Evolutionary conservation across 2,113 vertebrate species (phyloP).

Genomic region (Chloropsis hardwickii): DNA sequence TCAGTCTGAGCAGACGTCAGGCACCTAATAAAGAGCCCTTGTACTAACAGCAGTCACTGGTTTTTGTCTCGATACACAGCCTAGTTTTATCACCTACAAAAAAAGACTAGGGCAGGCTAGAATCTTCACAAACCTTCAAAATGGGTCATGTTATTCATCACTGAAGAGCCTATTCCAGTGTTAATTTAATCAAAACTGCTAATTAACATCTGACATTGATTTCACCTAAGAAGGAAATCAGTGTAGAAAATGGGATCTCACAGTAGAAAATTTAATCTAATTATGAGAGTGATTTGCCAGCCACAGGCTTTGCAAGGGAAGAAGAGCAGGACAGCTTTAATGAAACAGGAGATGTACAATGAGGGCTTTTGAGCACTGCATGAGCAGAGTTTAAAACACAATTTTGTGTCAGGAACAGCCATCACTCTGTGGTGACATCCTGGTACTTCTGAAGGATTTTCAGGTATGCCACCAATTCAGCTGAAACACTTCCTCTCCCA

Average conservation of each 20-base stretch:
- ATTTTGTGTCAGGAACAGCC: neutral
- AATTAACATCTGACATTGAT: constrained; percentile 71
- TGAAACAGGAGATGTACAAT: neutral
- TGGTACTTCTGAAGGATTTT: neutral
- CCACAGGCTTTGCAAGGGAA: neutral
- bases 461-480: neutral
- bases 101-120: neutral
- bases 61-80: constrained; percentile 11
- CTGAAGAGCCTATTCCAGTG: constrained; percentile 37
- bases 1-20: neutral
- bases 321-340: neutral
- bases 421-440: neutral
- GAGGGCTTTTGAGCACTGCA: neutral
- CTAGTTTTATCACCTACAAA: constrained; percentile 64
- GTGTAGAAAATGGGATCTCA: constrained; percentile 35
- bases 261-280: constrained; percentile 18
- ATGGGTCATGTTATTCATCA: constrained; percentile 70
- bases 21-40: neutral
- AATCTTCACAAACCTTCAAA: constrained; percentile 62
- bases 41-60: neutral
- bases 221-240: constrained; percentile 48
- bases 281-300: constrained; percentile 4
- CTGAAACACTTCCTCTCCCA: neutral
- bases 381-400: neutral
- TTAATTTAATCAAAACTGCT: constrained; percentile 69